phyloP scores from a whole-genome alignment of 2,888 invertebrate species.

The Aphidoletes aphidimyza region DNA sequence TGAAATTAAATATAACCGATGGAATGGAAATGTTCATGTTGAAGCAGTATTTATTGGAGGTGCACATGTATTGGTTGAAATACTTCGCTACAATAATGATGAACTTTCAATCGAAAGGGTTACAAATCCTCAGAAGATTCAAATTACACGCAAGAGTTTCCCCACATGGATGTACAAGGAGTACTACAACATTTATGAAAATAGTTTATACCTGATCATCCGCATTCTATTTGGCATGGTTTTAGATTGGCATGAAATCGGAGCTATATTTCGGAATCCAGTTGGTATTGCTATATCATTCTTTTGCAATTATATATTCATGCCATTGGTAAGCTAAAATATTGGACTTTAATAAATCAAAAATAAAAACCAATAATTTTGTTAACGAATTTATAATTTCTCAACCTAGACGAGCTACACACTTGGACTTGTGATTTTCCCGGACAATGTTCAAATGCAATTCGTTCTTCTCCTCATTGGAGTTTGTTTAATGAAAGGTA shows the following conservation, averaged over 20 bases:
- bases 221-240: not conserved
- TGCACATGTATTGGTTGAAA: not conserved
- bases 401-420: not conserved
- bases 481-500: not conserved
- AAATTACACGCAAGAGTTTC: not conserved
- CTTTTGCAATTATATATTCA: not conserved
- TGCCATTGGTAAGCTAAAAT: not conserved
- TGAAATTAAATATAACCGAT: not conserved
- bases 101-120: not conserved
- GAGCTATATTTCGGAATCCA: not conserved
- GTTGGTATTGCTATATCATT: not conserved
- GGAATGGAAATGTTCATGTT: not conserved
- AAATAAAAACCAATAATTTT: not conserved
- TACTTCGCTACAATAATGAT: not conserved
- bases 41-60: not conserved
- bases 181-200: not conserved
- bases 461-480: not conserved
- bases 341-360: not conserved
- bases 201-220: not conserved
- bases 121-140: not conserved
- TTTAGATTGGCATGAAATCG: not conserved
- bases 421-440: not conserved
- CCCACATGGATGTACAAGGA: not conserved
- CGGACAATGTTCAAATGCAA: not conserved
- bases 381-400: no score